Conservation (phyloP, 92 coral and sea anemone genomes). For the Phenganax subtilis region DNA sequence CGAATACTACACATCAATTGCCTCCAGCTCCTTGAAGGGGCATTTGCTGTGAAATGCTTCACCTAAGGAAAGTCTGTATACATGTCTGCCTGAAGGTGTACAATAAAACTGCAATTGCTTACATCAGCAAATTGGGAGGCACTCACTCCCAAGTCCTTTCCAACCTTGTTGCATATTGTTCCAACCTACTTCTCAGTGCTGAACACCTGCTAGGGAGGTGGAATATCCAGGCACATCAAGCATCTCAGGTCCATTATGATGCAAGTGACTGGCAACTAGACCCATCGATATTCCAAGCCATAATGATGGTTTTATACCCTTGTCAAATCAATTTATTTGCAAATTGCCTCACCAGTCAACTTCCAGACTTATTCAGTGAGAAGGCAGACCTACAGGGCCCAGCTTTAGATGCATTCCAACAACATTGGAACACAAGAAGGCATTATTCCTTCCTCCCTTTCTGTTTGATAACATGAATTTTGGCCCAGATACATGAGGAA, state of each 20-base stretch:
- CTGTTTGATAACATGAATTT: not conserved
- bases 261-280: constrained; percentile 43
- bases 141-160: constrained; percentile 41
- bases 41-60: constrained; percentile 47
- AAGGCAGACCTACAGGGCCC: constrained; percentile 44
- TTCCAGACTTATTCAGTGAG: constrained; percentile 48
- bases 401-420: not conserved
- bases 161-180: constrained; percentile 46
- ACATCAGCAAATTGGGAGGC: constrained; percentile 46
- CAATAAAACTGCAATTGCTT: constrained; percentile 48
- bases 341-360: constrained; percentile 46
- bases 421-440: constrained; percentile 35
- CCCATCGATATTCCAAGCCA: constrained; percentile 11
- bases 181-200: constrained; percentile 50
- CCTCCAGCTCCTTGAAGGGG: constrained; percentile 44
- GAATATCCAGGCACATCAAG: constrained; percentile 51
- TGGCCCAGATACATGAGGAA: constrained; percentile 11
- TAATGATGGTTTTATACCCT: constrained; percentile 27
- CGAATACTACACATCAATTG: constrained; percentile 39
- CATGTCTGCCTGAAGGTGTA: constrained; percentile 45
- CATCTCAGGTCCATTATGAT: constrained; percentile 31
- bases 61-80: constrained; percentile 47
- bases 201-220: constrained; percentile 51
- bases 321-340: constrained; percentile 46
- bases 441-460: no score